These are phyloP conservation scores for Ophiothrix spiculata DNA, from an alignment of 35 echinoderm and acorn worm genomes.

Conservation along the genomic window DNA sequence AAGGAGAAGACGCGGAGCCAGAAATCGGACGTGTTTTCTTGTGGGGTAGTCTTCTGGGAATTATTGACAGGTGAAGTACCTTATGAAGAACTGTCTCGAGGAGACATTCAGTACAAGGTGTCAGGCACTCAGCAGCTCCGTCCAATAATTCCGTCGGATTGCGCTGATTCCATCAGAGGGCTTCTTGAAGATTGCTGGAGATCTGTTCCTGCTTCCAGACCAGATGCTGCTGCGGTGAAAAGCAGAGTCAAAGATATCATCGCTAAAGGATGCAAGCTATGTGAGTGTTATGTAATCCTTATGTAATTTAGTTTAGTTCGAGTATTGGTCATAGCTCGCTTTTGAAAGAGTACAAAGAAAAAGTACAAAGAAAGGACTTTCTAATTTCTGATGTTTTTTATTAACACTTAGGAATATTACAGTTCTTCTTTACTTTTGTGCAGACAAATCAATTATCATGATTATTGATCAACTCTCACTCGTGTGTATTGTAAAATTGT, in stretches of 20 bases:
- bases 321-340: no score
- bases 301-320: no score
- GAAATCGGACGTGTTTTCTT: neutral
- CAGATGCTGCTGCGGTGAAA: neutral
- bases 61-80: neutral
- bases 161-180: neutral
- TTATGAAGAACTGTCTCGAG: neutral
- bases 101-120: neutral
- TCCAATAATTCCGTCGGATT: neutral
- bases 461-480: no score
- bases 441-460: no score
- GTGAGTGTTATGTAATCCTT: no score
- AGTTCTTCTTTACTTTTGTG: no score
- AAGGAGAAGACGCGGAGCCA: neutral
- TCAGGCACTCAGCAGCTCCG: neutral
- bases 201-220: neutral
- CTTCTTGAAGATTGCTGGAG: neutral
- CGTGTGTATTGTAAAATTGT: no score
- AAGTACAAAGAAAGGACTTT: no score
- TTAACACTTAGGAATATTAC: no score
- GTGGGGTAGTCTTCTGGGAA: neutral
- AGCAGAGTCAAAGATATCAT: neutral
- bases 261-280: neutral
- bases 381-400: no score
- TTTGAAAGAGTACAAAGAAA: no score